phyloP scores from a whole-genome alignment of 2,113 vertebrate species.

The Ceyx melanurus region DNA sequence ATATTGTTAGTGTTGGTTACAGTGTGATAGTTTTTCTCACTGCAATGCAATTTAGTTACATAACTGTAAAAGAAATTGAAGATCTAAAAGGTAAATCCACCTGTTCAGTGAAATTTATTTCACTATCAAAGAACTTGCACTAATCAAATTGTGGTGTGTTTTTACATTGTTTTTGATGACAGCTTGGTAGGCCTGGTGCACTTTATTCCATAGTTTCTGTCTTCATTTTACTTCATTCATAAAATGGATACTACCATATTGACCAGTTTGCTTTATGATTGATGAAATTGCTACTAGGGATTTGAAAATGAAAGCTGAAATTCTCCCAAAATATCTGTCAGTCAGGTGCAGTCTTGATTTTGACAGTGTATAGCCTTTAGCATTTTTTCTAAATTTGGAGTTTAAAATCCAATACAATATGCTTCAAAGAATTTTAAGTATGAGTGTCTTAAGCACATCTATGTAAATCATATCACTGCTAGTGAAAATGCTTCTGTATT shows the following conservation, averaged over 20 bases:
- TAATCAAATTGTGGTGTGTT: background rate
- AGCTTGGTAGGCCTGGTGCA: background rate
- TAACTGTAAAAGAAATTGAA: background rate
- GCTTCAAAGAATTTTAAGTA: background rate
- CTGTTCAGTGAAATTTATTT: background rate
- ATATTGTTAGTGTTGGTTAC: background rate
- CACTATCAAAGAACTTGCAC: background rate
- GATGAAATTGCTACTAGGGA: background rate
- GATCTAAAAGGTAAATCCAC: background rate
- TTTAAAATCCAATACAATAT: background rate
- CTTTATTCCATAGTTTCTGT: background rate
- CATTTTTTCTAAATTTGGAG: background rate
- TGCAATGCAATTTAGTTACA: background rate
- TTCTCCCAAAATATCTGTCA: accelerated
- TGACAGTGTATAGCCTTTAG: background rate
- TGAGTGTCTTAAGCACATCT: background rate
- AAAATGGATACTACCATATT: background rate
- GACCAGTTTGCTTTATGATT: background rate
- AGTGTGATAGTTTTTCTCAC: background rate
- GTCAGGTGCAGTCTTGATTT: background rate
- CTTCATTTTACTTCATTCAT: background rate
- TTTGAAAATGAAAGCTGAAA: background rate
- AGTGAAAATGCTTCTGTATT: background rate
- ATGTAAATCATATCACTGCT: background rate
- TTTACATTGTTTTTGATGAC: background rate